These are phyloP conservation scores for Albula goreensis DNA, from an alignment of 2,113 vertebrate species.

Conservation along the genomic window DNA sequence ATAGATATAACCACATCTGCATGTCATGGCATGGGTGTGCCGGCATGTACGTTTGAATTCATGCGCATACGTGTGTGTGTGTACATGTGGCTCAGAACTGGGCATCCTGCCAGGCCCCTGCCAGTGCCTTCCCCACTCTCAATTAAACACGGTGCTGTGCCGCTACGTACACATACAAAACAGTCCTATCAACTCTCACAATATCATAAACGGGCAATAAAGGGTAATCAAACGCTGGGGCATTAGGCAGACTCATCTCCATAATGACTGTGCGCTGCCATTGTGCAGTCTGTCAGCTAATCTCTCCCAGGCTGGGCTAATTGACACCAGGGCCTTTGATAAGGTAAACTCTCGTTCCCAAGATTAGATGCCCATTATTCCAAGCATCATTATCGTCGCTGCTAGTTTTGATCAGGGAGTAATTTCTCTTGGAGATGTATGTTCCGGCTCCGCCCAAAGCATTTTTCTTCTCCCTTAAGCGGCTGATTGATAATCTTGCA, in stretches of 20 bases:
- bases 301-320: constrained; percentile 56
- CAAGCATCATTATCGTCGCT: neutral
- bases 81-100: neutral
- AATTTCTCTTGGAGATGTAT: neutral
- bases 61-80: neutral
- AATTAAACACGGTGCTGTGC: constrained; percentile 50
- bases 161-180: constrained; percentile 55
- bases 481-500: constrained; percentile 2
- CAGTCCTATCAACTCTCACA: constrained; percentile 46
- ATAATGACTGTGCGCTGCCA: constrained; percentile 48
- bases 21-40: neutral
- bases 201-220: constrained; percentile 55
- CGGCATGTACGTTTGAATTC: neutral
- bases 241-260: constrained; percentile 51
- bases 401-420: constrained; percentile 3
- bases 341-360: constrained; percentile 9
- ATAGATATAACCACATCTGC: neutral
- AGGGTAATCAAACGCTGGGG: constrained; percentile 48
- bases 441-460: neutral
- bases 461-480: neutral
- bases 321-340: constrained; percentile 56
- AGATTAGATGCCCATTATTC: neutral
- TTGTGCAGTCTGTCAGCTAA: constrained; percentile 58
- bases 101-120: neutral
- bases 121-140: constrained; percentile 44